Conservation (phyloP, 2,888 invertebrate species). For the Lithodes maja region DNA sequence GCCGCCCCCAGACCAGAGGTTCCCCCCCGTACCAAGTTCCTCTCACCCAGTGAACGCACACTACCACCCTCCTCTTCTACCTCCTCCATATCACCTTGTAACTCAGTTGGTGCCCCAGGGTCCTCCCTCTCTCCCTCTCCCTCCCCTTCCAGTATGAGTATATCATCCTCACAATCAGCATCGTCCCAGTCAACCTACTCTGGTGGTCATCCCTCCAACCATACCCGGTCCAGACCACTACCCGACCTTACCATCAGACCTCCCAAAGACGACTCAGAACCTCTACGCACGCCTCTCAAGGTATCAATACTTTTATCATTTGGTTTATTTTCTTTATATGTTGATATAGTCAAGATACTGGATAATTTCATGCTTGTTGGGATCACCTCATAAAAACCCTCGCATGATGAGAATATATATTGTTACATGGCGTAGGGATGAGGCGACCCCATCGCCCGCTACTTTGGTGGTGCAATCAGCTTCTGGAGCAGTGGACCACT, state of each 20-base stretch:
- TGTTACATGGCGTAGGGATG: too few species aligned
- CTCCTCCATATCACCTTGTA: conserved; percentile 16
- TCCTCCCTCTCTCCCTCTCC: conserved; percentile 32
- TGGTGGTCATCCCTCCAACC: not conserved
- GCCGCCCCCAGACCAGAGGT: conserved; percentile 64
- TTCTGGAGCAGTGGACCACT: too few species aligned
- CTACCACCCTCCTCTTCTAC: conserved; percentile 35
- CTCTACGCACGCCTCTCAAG: conserved; percentile 61
- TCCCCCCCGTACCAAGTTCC: conserved; percentile 69
- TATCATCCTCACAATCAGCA: conserved; percentile 7
- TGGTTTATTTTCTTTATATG: too few species aligned
- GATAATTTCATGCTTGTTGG: too few species aligned
- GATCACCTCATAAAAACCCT: too few species aligned
- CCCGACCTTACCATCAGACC: conserved; percentile 57
- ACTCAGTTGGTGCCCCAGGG: not conserved
- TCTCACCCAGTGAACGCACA: conserved; percentile 68
- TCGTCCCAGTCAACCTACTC: conserved; percentile 29
- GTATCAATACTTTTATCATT: too few species aligned
- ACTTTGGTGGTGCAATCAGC: too few species aligned
- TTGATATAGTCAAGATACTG: too few species aligned
- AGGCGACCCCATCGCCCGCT: too few species aligned
- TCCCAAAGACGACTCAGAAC: conserved; percentile 47
- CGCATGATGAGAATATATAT: too few species aligned
- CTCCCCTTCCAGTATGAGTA: conserved; percentile 34
- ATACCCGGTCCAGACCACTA: conserved; percentile 1